Conservation (phyloP, 2,888 invertebrate genomes). For the Limenitis camilla region DNA sequence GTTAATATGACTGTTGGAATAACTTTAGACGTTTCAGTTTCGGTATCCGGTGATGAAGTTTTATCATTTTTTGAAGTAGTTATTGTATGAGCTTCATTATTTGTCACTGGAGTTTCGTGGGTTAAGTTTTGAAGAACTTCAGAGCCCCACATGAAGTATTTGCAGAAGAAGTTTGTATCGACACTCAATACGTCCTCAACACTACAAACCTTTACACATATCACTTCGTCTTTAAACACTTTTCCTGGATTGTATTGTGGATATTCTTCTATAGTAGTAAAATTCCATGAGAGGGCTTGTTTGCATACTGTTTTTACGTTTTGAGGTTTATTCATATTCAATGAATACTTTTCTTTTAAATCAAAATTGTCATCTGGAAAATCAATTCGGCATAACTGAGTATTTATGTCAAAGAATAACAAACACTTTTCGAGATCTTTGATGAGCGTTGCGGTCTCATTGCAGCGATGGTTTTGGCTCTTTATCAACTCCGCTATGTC, state of each 20-base stretch:
- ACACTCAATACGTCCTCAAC: constrained; percentile 35
- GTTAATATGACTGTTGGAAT: too few species aligned
- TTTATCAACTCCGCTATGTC: constrained; percentile 42
- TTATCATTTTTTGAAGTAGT: too few species aligned
- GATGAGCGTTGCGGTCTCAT: constrained; percentile 32
- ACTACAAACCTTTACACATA: constrained; percentile 48
- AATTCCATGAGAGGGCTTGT: constrained; percentile 43
- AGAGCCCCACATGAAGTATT: constrained; percentile 56
- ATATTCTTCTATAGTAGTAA: constrained; percentile 31
- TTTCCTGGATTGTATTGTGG: constrained; percentile 31
- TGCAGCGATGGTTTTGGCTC: constrained; percentile 39
- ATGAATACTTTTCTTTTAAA: constrained; percentile 33
- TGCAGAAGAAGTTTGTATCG: constrained; percentile 53
- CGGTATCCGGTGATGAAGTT: too few species aligned
- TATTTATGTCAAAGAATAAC: constrained; percentile 59
- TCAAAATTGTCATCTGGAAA: constrained; percentile 25
- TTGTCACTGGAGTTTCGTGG: background rate
- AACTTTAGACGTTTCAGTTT: too few species aligned
- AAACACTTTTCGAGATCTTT: constrained; percentile 45
- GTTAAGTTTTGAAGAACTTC: constrained; percentile 30
- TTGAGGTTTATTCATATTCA: constrained; percentile 36
- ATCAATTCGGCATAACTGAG: constrained; percentile 41
- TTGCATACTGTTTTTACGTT: constrained; percentile 41
- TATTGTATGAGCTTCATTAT: background rate
- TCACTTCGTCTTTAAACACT: constrained; percentile 33